Evolutionary conservation across 1,140 invertebrate species (phyloP).

Genomic region (Xylocopa sonorina): DNA sequence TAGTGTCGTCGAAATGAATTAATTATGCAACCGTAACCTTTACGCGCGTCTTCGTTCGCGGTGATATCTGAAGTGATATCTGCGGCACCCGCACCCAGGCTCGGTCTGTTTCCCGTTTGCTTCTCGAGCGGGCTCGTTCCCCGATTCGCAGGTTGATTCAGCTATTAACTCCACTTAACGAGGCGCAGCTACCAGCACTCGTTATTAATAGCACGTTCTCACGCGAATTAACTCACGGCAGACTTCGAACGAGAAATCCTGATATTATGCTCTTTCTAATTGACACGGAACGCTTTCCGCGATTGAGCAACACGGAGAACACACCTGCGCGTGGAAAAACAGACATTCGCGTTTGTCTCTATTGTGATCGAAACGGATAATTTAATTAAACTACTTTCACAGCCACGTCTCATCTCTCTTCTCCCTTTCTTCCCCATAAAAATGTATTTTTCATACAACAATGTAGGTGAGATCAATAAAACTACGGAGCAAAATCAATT

Average conservation of each 20-base stretch:
- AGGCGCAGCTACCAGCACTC: conserved; percentile 43
- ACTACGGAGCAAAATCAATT: too few species aligned
- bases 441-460: too few species aligned
- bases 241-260: conserved; percentile 30
- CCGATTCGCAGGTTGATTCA: conserved; percentile 40
- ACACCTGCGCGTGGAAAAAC: background rate
- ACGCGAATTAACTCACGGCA: conserved; percentile 46
- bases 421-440: too few species aligned
- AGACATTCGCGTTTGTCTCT: conserved; percentile 4
- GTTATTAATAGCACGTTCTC: conserved; percentile 55
- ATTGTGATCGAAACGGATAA: conserved; percentile 1
- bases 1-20: conserved; percentile 26
- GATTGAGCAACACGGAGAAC: conserved; percentile 29
- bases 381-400: conserved; percentile 18
- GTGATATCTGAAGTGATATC: conserved; percentile 4
- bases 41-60: background rate
- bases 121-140: conserved; percentile 21
- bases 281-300: conserved; percentile 37
- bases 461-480: too few species aligned
- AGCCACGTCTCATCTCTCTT: background rate
- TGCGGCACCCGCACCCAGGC: conserved; percentile 14
- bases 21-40: conserved; percentile 42
- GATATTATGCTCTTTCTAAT: conserved; percentile 41
- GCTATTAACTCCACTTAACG: conserved; percentile 47
- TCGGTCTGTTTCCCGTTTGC: conserved; percentile 24